Base-by-base conservation (phyloP, 2,888 invertebrate species). In the Opisthograptis luteolata region DNA sequence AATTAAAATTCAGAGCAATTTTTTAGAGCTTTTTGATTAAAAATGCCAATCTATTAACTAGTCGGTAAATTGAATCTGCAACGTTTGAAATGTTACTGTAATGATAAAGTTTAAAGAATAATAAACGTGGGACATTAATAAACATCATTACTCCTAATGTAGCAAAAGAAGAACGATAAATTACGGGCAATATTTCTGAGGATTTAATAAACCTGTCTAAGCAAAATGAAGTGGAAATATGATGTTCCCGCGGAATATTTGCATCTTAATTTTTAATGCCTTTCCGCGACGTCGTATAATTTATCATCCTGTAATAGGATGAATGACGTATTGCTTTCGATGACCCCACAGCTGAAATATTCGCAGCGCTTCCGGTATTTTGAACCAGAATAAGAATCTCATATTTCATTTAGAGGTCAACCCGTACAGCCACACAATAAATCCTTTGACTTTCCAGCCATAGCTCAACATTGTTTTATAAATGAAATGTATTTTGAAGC, bases 221-320 rank as follows among this genome's bases (percentile, higher is more conserved):
- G 57, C 55, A 58, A 72, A 75, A 68, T 74, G 63, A 62, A 70
- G 64, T 62, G 62, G 65, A 73, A 68, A 71, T 73, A 72, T 66
- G 37, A 64, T 68, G 60, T 67, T 63, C 57, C 52, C 45, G 25
- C 53, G 28, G 55, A 68, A 60, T 54, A 63, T 64, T 64, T 60
- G 61, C 62, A 56, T 62, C 61, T 63, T 55, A 61, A 72, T 73
- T 72, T 69, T 45, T 60, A 58, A 68, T 58, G 49, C 61, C 46
- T 53, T 31, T 53, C 41, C 31, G 40, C 42, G 46, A 46, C 57
- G 49, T 54, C 25, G 22, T 32, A 58, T 57, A 64, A 78, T 78
- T 78, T 72, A 71, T 81, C 78, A 76, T 76, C 60, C 58, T 52
- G 34, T 47, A 59, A 62, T 62, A 64, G 63, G 70, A 70, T 68